Evolutionary conservation across 1,140 invertebrate genomes (phyloP).

Genomic region (Campoletis sonorensis): DNA sequence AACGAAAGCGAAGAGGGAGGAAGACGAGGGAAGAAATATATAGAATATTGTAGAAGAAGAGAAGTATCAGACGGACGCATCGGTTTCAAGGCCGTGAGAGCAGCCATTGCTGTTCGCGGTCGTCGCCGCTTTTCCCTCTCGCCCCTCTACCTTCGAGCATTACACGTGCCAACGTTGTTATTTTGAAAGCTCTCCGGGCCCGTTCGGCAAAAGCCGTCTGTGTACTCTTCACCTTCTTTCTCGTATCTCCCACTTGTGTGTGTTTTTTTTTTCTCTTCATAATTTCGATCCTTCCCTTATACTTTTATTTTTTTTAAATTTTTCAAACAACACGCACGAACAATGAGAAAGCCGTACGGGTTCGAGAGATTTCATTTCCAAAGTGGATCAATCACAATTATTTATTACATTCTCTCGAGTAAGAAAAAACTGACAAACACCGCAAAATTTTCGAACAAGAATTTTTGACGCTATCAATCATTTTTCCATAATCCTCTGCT

Average conservation of each 20-base stretch:
- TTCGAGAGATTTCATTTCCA: neutral
- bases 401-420: neutral
- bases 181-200: conserved; percentile 46
- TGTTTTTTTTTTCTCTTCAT: neutral
- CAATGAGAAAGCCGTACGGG: neutral
- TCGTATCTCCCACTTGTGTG: neutral
- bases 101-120: conserved; percentile 16
- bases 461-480: no score
- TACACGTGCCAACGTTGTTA: conserved; percentile 50
- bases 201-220: conserved; percentile 5
- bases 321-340: neutral
- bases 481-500: no score
- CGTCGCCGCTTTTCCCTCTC: conserved; percentile 7
- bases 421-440: neutral
- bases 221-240: conserved; percentile 21
- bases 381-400: neutral
- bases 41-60: conserved; percentile 19
- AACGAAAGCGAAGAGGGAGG: conserved; percentile 4
- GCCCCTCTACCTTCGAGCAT: neutral
- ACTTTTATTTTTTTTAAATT: neutral
- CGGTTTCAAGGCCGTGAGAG: conserved; percentile 46
- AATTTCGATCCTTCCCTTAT: neutral
- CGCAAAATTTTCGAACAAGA: no score
- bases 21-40: neutral
- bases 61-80: conserved; percentile 46